Conservation (phyloP, 2,888 invertebrate genomes). For the Orchestes rusci region DNA sequence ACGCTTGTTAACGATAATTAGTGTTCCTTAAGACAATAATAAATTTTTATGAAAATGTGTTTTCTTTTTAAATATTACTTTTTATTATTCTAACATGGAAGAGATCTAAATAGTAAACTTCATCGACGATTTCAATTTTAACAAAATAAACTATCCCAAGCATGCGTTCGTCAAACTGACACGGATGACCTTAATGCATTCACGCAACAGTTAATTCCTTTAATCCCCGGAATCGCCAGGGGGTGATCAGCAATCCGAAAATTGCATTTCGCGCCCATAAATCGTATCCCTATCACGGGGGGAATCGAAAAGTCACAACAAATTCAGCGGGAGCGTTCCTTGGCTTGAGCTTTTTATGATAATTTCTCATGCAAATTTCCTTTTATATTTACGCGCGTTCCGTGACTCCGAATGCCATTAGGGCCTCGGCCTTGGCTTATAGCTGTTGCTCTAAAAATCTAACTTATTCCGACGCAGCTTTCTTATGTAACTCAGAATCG, state of each 20-base stretch:
- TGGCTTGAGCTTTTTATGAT: slow-evolving; percentile 22
- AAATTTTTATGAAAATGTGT: too few relatives aligned
- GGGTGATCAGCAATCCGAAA: slow-evolving; percentile 17
- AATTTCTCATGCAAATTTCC: slow-evolving; percentile 25
- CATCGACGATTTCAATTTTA: too few relatives aligned
- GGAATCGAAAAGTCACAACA: slow-evolving; percentile 25
- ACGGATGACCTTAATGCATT: too few relatives aligned
- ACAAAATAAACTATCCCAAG: too few relatives aligned
- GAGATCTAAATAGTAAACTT: too few relatives aligned
- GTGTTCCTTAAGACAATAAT: too few relatives aligned
- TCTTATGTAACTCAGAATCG: slow-evolving; percentile 20
- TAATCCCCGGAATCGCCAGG: too few relatives aligned
- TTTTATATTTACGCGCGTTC: slow-evolving; percentile 25
- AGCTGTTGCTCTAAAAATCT: slow-evolving; percentile 21
- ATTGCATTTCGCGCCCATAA: slow-evolving; percentile 19
- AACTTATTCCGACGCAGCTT: slow-evolving; percentile 19
- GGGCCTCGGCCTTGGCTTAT: slow-evolving; percentile 22
- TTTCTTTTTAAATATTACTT: too few relatives aligned
- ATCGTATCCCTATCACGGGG: slow-evolving; percentile 24
- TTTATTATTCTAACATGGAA: too few relatives aligned
- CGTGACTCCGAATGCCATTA: slow-evolving; percentile 24
- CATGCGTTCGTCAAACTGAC: too few relatives aligned
- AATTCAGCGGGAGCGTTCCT: slow-evolving; percentile 18
- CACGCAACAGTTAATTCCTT: too few relatives aligned
- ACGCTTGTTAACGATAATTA: too few relatives aligned